Evolutionary conservation across 2,888 invertebrate species (phyloP).

Genomic region (Buathra laborator): DNA sequence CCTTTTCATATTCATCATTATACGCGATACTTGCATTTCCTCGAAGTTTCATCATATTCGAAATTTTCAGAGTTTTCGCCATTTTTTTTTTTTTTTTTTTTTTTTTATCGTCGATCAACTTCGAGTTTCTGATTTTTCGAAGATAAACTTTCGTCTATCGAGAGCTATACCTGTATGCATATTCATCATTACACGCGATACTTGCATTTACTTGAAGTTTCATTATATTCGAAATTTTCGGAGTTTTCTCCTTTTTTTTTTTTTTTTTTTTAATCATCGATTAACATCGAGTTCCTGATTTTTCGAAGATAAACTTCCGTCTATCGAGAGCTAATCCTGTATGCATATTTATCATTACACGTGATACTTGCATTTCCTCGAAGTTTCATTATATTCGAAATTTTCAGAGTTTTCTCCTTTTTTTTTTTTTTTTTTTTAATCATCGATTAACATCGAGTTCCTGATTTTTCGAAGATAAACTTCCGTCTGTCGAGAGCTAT

Average conservation of each 20-base stretch:
- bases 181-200: background rate
- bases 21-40: conserved; percentile 34
- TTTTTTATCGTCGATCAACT: too few relatives aligned
- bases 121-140: background rate
- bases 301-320: background rate
- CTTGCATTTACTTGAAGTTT: conserved; percentile 37
- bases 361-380: conserved; percentile 36
- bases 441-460: too few relatives aligned
- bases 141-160: background rate
- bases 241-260: too few relatives aligned
- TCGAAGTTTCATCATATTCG: too few relatives aligned
- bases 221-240: background rate
- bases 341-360: background rate
- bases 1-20: background rate
- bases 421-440: too few relatives aligned
- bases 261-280: too few relatives aligned
- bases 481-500: background rate
- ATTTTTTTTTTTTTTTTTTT: background rate
- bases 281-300: background rate
- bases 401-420: too few relatives aligned
- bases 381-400: too few relatives aligned
- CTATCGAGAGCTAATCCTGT: conserved; percentile 11
- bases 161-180: background rate
- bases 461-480: background rate
- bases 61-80: too few relatives aligned